phyloP scores from a whole-genome alignment of 2,113 vertebrate genomes.

The Lamprotornis superbus region DNA sequence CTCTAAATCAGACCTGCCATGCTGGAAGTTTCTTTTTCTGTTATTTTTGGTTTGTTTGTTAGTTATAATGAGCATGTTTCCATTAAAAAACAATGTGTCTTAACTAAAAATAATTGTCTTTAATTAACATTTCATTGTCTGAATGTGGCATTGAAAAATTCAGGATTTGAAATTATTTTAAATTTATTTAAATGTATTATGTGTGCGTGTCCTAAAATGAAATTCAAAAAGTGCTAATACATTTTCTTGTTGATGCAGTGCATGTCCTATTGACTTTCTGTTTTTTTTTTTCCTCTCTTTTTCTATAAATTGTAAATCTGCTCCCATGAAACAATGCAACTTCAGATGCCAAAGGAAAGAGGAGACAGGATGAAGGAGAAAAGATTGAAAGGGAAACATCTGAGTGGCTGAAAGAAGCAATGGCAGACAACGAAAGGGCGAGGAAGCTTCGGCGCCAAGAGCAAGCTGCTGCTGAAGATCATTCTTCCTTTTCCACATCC shows the following conservation, averaged over 20 bases:
- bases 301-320: neutral
- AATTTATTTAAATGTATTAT: neutral
- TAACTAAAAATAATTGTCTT: neutral
- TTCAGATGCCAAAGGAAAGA: constrained; percentile 54
- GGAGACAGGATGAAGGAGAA: constrained; percentile 5
- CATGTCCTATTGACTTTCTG: neutral
- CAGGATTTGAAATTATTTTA: neutral
- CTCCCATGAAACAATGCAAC: neutral
- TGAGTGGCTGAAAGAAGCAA: neutral
- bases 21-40: neutral
- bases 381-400: neutral
- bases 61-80: neutral
- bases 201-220: neutral
- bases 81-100: neutral
- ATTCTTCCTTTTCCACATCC: neutral
- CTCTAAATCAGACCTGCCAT: neutral
- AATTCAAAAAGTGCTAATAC: neutral
- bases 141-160: neutral
- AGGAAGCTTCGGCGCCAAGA: constrained; percentile 33
- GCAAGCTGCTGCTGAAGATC: neutral
- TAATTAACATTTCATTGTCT: neutral
- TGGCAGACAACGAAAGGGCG: neutral
- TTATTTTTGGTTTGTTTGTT: neutral
- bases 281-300: neutral
- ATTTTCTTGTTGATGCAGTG: neutral